phyloP scores from a whole-genome alignment of 2,113 vertebrate genomes.

The Silurus asotus region DNA sequence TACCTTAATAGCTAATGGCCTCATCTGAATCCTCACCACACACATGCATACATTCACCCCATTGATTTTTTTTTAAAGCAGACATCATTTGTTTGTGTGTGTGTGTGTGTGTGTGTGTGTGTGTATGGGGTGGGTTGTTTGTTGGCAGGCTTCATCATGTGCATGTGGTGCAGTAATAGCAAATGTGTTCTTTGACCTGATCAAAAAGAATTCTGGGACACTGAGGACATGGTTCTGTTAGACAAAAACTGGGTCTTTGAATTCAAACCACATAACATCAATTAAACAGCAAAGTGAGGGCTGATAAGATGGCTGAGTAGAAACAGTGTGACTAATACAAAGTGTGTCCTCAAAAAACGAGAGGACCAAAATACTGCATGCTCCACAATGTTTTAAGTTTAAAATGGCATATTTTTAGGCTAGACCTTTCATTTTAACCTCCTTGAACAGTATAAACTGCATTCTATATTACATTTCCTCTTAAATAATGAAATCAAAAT shows the following conservation, averaged over 20 bases:
- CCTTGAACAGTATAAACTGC: background rate
- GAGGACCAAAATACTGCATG: background rate
- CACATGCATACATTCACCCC: background rate
- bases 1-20: background rate
- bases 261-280: conserved; percentile 1
- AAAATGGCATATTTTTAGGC: background rate
- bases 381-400: background rate
- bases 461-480: background rate
- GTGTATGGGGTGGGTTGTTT: too few relatives aligned
- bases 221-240: background rate
- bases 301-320: background rate
- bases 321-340: background rate
- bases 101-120: background rate
- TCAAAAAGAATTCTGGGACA: conserved; percentile 2
- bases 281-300: background rate
- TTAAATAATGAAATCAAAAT: background rate
- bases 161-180: background rate
- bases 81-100: background rate
- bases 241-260: background rate
- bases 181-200: background rate
- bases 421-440: background rate
- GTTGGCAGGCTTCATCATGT: background rate
- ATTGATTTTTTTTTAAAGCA: background rate
- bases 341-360: background rate
- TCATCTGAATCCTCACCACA: background rate